phyloP scores from a whole-genome alignment of 1,140 invertebrate genomes.

The Megathymus violae region DNA sequence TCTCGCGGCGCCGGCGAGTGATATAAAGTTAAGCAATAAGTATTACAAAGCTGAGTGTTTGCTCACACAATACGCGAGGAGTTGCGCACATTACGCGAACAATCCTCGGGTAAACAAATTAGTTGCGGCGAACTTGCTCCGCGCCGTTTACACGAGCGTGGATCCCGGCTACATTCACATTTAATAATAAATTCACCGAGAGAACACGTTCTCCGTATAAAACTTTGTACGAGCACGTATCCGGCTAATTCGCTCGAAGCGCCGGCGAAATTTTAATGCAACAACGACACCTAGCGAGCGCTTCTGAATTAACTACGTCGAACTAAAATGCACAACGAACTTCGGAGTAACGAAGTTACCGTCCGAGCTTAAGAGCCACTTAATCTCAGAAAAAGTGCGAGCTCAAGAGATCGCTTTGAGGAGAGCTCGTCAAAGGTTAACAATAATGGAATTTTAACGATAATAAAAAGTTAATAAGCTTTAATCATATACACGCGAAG shows the following conservation, averaged over 20 bases:
- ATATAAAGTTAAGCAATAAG: conserved; percentile 36
- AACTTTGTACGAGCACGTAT: conserved; percentile 31
- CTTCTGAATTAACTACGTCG: conserved; percentile 1
- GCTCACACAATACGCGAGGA: conserved; percentile 31
- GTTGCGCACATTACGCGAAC: conserved; percentile 33
- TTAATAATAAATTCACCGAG: conserved; percentile 35
- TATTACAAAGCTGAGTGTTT: conserved; percentile 36
- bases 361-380: conserved; percentile 15
- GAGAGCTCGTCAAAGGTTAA: conserved; percentile 11
- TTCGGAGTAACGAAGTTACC: conserved; percentile 23
- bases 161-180: conserved; percentile 33
- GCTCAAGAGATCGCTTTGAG: conserved; percentile 16
- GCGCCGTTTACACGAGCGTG: conserved; percentile 28
- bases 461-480: conserved; percentile 20
- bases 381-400: conserved; percentile 12
- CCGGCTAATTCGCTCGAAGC: conserved; percentile 23
- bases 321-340: conserved; percentile 21
- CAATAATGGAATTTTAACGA: conserved; percentile 13
- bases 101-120: conserved; percentile 33
- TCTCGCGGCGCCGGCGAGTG: conserved; percentile 22
- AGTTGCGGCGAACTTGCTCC: conserved; percentile 34
- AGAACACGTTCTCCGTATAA: conserved; percentile 32
- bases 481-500: conserved; percentile 7
- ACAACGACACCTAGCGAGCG: conserved; percentile 13
- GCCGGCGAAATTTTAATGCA: conserved; percentile 27